Conservation (phyloP, 2,888 invertebrate genomes). For the Drosophila paranaensis region DNA sequence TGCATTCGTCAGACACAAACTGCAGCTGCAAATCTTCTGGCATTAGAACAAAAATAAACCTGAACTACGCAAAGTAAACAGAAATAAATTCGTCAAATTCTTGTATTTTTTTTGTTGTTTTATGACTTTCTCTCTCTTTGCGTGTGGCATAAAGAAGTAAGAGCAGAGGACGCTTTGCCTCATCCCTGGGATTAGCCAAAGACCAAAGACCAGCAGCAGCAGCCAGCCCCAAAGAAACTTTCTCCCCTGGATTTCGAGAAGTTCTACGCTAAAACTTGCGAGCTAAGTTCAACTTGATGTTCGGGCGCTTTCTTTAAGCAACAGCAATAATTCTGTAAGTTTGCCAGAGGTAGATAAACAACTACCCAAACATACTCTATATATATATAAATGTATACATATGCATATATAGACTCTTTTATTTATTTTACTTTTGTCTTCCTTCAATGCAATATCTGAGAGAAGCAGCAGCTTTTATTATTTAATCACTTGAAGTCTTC, state of each 20-base stretch:
- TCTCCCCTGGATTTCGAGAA: conserved; percentile 38
- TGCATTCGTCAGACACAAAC: conserved; percentile 62
- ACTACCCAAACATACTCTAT: neutral
- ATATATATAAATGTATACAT: neutral
- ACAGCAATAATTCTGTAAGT: conserved; percentile 5
- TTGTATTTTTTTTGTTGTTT: neutral
- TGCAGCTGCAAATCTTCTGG: conserved; percentile 61
- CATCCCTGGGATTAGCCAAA: conserved; percentile 20
- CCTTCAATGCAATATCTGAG: too few species aligned
- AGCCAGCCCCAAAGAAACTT: conserved; percentile 31
- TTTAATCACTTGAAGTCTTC: too few species aligned
- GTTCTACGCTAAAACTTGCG: conserved; percentile 40
- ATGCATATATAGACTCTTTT: neutral
- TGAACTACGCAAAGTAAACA: conserved; percentile 1
- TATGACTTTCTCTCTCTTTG: neutral
- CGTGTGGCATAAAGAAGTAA: conserved; percentile 6
- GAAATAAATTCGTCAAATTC: conserved; percentile 13
- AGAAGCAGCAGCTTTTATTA: too few species aligned
- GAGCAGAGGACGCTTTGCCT: neutral
- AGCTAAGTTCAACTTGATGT: conserved; percentile 33
- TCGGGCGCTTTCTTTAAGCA: conserved; percentile 12
- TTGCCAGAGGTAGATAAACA: conserved; percentile 2
- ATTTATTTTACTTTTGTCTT: too few species aligned
- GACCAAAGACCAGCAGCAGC: neutral
- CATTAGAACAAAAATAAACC: conserved; percentile 63